Evolutionary conservation across 2,797 vertebrate species (phyloP), one percentile per base, ranked within the genome.

Genomic region (Rhadinocentrus ornatus): DNA sequence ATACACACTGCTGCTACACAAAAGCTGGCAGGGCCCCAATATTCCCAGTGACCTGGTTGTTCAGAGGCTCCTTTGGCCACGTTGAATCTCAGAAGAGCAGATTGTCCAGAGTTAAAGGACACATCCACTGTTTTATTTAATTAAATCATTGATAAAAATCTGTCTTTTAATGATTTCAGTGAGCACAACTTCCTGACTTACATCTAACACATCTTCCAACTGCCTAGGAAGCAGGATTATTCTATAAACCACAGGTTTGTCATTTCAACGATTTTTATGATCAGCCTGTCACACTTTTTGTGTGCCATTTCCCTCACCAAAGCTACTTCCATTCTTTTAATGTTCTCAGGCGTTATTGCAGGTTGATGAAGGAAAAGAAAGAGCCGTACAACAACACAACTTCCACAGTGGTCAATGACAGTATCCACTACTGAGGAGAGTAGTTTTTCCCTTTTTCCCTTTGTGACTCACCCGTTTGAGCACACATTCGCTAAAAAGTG

Each of bases 41-140:
- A 84, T 84, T 82, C 81, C 78, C 85, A 56, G 60, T 93, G 90
- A 92, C 91, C 91, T 83, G 83, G 61, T 86, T 86, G 70, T 85
- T 89, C 84, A 80, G 69, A 57, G 65, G 67, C 78, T 83, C 69
- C 70, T 80, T 83, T 61, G 69, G 63, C 72, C 77, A 48, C 58
- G 62, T 80, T 3, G 10, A 26, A 59, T 77, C 57, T 46, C 39
- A 66, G 80, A 4, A 2, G 46, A 60, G 61, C 81, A 70, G 73
- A 79, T 57, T 46, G 73, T 77, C 46, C 9, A 26, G 6, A 35
- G 74, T 77, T 79, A 74, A 77, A 86, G 73, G 68, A 48, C 26
- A 62, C 4, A 71, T 56, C 41, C 56, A 71, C 62, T 11, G 58
- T 69, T 75, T 44, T 74, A 60, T 32, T 32, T 26, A 6, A 53